phyloP scores from a whole-genome alignment of 1,140 invertebrate genomes.

The Zaprionus gabonicus region DNA sequence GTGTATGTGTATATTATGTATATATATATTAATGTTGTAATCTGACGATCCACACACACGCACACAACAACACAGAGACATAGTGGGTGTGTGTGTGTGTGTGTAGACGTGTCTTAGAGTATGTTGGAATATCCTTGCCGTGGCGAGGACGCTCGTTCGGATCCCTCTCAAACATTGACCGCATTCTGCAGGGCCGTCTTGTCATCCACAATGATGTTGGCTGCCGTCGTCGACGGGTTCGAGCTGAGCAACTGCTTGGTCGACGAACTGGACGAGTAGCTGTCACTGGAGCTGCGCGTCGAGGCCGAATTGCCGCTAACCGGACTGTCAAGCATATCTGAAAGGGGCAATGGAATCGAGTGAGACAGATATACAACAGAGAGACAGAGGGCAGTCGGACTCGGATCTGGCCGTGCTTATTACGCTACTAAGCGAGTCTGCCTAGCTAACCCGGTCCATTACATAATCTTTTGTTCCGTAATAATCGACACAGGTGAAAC shows the following conservation, averaged over 20 bases:
- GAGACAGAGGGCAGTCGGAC: not conserved
- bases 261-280: constrained; percentile 90
- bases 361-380: not conserved
- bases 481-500: not conserved
- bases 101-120: not conserved
- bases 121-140: not conserved
- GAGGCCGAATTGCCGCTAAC: constrained; percentile 86
- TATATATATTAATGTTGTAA: not conserved
- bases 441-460: not conserved
- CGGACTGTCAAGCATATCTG: constrained; percentile 87
- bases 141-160: not conserved
- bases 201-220: constrained; percentile 82
- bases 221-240: constrained; percentile 77
- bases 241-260: constrained; percentile 88
- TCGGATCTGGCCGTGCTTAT: not conserved
- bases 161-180: constrained; percentile 70
- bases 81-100: not conserved
- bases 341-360: not conserved
- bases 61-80: not conserved
- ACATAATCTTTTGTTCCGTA: not conserved
- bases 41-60: not conserved
- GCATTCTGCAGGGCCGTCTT: constrained; percentile 80
- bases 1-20: not conserved
- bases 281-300: constrained; percentile 89
- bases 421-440: not conserved